A percentile compares a stretch with the other conserved stretches of the same genome.
These are phyloP conservation scores for Campylomormyrus numenius DNA, from an alignment of 2,113 vertebrate species.

Conservation along the genomic window DNA sequence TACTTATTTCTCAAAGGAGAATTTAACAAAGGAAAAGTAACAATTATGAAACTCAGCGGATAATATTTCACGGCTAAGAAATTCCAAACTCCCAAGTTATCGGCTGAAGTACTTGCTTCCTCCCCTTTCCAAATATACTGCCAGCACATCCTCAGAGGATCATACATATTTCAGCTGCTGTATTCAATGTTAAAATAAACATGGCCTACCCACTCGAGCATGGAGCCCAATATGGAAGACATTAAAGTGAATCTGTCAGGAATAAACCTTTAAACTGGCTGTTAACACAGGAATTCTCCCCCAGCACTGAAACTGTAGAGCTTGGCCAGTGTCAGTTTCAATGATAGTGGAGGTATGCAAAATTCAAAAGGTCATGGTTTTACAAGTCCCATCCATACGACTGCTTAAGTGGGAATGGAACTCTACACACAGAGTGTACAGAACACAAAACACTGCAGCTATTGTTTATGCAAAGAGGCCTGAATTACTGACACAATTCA, in stretches of 20 bases:
- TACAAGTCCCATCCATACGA: neutral
- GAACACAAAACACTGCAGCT: neutral
- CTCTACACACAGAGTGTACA: neutral
- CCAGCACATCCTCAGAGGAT: neutral
- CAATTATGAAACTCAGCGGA: neutral
- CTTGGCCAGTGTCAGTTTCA: neutral
- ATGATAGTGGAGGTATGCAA: neutral
- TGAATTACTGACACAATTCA: neutral
- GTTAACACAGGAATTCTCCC: neutral
- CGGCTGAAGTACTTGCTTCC: neutral
- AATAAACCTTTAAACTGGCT: neutral
- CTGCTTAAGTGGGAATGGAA: neutral
- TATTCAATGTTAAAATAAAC: conserved; percentile 3
- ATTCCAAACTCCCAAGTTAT: neutral
- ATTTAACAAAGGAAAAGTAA: neutral
- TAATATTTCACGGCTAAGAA: neutral
- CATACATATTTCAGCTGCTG: neutral
- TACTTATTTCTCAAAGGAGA: neutral
- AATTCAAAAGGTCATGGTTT: conserved; percentile 5
- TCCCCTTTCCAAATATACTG: neutral
- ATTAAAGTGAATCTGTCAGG: neutral
- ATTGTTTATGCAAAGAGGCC: neutral
- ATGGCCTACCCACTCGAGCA: neutral
- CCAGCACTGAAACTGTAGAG: neutral
- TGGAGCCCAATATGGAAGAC: neutral